Evolutionary conservation across 2,888 invertebrate species (phyloP).

Genomic region (Xestia rhomboidea): DNA sequence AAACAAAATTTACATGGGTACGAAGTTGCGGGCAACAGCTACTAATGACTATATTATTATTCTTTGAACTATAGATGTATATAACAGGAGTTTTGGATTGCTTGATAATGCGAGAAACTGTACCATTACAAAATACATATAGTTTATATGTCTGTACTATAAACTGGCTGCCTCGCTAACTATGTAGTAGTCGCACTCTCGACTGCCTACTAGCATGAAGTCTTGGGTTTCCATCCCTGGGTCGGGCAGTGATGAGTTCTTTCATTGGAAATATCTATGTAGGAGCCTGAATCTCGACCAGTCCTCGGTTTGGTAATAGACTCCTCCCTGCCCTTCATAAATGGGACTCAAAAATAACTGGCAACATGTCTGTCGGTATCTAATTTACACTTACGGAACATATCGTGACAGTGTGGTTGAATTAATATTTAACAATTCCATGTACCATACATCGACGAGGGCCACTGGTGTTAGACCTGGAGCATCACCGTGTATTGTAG

Average conservation of each 20-base stretch:
- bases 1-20: too few species aligned
- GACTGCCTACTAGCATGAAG: background rate
- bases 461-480: conserved; percentile 80
- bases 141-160: background rate
- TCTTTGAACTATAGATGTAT: background rate
- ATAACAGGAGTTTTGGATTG: background rate
- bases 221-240: background rate
- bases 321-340: background rate
- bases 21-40: too few species aligned
- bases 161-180: background rate
- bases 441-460: conserved; percentile 86
- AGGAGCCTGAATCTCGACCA: background rate
- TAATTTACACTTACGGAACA: conserved; percentile 75
- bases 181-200: too few species aligned
- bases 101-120: background rate
- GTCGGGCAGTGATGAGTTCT: background rate
- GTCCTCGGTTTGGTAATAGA: background rate
- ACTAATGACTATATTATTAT: background rate
- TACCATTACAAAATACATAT: background rate
- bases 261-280: background rate
- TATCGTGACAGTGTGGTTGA: conserved; percentile 75
- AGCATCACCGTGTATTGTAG: conserved; percentile 83
- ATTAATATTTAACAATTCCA: conserved; percentile 83
- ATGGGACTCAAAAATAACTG: background rate
- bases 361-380: background rate